Evolutionary conservation across 2,888 invertebrate species (phyloP).

Genomic region (Apodemia mormo): DNA sequence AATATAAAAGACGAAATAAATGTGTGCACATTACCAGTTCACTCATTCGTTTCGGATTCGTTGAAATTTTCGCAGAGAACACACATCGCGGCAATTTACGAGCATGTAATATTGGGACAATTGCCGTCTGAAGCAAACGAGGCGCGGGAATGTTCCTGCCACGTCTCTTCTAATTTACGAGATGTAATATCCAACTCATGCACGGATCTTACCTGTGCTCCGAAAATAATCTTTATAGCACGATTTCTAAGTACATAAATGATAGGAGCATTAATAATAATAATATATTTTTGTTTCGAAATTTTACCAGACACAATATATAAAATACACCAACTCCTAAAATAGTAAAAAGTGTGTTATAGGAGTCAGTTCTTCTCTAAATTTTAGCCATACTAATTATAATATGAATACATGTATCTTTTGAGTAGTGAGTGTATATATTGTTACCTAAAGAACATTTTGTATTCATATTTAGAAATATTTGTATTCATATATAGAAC

Average conservation of each 20-base stretch:
- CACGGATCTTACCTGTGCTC: conserved; percentile 19
- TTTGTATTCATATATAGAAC: too few relatives aligned
- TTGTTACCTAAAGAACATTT: too few relatives aligned
- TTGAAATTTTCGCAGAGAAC: conserved; percentile 23
- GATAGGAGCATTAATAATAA: not conserved
- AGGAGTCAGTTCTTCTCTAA: too few relatives aligned
- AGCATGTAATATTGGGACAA: conserved; percentile 71
- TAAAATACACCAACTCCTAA: too few relatives aligned
- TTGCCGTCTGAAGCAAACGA: conserved; percentile 64
- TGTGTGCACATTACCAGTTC: conserved; percentile 18
- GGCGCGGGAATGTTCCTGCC: conserved; percentile 54
- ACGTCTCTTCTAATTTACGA: conserved; percentile 65
- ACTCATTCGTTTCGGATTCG: conserved; percentile 23
- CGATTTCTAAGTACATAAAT: not conserved
- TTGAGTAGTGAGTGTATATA: too few relatives aligned
- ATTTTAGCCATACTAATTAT: too few relatives aligned
- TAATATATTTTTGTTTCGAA: too few relatives aligned
- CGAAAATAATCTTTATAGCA: conserved; percentile 21
- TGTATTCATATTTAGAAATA: too few relatives aligned
- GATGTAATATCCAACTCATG: conserved; percentile 55
- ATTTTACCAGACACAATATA: too few relatives aligned
- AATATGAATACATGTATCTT: too few relatives aligned
- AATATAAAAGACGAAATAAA: conserved; percentile 18
- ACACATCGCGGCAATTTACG: conserved; percentile 56
- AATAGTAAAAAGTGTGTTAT: too few relatives aligned